phyloP scores from a whole-genome alignment of 1,140 invertebrate genomes.

The Polyergus mexicanus region DNA sequence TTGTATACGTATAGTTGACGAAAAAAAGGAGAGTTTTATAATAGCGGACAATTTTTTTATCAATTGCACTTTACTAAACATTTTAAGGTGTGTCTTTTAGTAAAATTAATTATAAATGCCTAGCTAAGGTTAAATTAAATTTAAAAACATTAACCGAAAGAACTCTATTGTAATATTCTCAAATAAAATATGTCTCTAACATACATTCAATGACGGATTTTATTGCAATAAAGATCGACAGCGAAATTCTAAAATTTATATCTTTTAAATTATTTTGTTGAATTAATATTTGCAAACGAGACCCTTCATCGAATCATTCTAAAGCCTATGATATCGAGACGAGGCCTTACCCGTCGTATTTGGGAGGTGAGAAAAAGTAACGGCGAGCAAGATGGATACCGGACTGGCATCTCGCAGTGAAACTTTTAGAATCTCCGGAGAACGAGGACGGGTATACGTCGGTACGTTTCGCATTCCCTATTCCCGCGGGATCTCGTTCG shows the following conservation, averaged over 20 bases:
- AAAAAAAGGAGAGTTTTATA: slow-evolving; percentile 39
- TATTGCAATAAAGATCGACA: background rate
- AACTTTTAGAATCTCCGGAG: slow-evolving; percentile 79
- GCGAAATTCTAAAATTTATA: slow-evolving; percentile 3
- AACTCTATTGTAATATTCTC: background rate
- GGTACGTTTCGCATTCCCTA: slow-evolving; percentile 77
- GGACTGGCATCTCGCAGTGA: slow-evolving; percentile 70
- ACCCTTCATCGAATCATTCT: background rate
- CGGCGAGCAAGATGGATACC: slow-evolving; percentile 53
- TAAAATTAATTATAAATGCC: background rate
- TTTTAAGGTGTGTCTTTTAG: background rate
- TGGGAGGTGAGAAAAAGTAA: background rate
- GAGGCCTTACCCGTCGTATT: background rate
- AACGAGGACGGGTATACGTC: slow-evolving; percentile 74
- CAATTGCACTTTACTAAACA: background rate
- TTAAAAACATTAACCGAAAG: background rate
- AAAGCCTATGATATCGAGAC: slow-evolving; percentile 30
- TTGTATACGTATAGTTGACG: slow-evolving; percentile 76
- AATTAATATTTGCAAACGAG: slow-evolving; percentile 45
- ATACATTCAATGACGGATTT: background rate
- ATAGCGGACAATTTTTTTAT: background rate
- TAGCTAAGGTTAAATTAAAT: background rate
- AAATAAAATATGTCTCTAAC: background rate
- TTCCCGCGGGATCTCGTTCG: slow-evolving; percentile 68
- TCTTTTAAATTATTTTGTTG: background rate